A percentile compares a stretch with the other conserved stretches of the same genome.
Evolutionary conservation across 2,113 vertebrate species (phyloP).

Genomic region (Eclectus roratus): DNA sequence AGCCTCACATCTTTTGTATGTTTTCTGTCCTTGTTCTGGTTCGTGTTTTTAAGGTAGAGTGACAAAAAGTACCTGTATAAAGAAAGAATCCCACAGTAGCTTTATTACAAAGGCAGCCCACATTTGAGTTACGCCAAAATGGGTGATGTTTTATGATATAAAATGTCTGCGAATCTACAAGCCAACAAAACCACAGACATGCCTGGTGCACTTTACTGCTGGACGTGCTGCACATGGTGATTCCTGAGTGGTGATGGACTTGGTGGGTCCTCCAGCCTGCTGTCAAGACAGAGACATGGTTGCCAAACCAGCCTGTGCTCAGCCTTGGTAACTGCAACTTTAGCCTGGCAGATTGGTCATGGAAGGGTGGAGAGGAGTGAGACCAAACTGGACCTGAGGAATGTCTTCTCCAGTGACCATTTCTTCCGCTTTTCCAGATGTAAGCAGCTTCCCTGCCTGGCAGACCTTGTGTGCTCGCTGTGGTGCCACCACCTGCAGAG

Average conservation of each 20-base stretch:
- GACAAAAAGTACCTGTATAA: background rate
- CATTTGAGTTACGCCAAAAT: background rate
- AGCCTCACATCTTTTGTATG: background rate
- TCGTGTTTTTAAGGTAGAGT: background rate
- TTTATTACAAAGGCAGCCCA: background rate
- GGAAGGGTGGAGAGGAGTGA: background rate
- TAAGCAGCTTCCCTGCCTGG: background rate
- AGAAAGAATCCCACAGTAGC: background rate
- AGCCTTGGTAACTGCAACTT: background rate
- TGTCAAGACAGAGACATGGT: too few relatives aligned
- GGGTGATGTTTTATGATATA: background rate
- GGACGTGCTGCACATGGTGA: background rate
- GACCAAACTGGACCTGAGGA: background rate
- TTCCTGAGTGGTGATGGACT: background rate
- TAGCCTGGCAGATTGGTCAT: background rate
- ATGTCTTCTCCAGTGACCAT: accelerated
- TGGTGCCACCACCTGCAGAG: background rate
- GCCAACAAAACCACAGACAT: background rate
- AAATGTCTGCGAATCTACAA: background rate
- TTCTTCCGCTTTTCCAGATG: background rate
- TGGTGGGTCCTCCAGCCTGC: background rate
- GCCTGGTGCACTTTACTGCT: background rate
- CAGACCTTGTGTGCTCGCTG: background rate
- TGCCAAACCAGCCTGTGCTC: background rate
- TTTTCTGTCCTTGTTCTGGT: background rate